phyloP scores from a whole-genome alignment of 2,888 invertebrate species.

The Sesamia inferens region DNA sequence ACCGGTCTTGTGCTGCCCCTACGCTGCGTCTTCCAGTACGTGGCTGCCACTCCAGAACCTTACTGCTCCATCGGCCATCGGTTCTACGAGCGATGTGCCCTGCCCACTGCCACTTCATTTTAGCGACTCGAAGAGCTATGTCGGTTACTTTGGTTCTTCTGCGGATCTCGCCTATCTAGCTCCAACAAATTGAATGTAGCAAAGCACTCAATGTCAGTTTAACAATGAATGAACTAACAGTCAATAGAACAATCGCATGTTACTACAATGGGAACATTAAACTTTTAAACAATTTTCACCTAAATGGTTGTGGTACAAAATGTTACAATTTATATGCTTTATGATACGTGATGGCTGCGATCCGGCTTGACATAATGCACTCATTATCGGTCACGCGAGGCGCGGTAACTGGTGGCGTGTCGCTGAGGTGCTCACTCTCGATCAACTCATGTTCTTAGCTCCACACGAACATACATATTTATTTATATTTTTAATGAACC shows the following conservation, averaged over 20 bases:
- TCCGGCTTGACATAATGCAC: slow-evolving; percentile 59
- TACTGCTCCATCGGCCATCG: too few relatives aligned
- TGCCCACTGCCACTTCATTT: too few relatives aligned
- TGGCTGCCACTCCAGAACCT: too few relatives aligned
- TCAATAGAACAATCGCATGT: slow-evolving; percentile 27
- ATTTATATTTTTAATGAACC: slow-evolving; percentile 31
- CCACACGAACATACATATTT: slow-evolving; percentile 38
- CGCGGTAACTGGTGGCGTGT: neutral
- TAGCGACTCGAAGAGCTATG: too few relatives aligned
- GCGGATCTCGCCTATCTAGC: too few relatives aligned
- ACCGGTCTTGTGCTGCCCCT: too few relatives aligned
- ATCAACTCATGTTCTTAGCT: slow-evolving; percentile 29
- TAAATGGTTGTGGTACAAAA: slow-evolving; percentile 31
- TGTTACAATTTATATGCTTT: slow-evolving; percentile 38
- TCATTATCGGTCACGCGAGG: slow-evolving; percentile 58
- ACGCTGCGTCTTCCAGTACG: too few relatives aligned
- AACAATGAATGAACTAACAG: slow-evolving; percentile 25
- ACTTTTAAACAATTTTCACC: slow-evolving; percentile 31
- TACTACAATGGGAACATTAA: slow-evolving; percentile 17
- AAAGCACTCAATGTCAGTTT: slow-evolving; percentile 9
- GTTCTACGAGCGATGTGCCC: too few relatives aligned
- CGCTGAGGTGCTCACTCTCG: slow-evolving; percentile 3
- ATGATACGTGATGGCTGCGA: slow-evolving; percentile 47
- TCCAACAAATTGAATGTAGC: slow-evolving; percentile 9
- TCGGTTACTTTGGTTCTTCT: too few relatives aligned